Base-by-base conservation (phyloP, 1,140 invertebrate genomes). In the Ectropis grisescens region DNA sequence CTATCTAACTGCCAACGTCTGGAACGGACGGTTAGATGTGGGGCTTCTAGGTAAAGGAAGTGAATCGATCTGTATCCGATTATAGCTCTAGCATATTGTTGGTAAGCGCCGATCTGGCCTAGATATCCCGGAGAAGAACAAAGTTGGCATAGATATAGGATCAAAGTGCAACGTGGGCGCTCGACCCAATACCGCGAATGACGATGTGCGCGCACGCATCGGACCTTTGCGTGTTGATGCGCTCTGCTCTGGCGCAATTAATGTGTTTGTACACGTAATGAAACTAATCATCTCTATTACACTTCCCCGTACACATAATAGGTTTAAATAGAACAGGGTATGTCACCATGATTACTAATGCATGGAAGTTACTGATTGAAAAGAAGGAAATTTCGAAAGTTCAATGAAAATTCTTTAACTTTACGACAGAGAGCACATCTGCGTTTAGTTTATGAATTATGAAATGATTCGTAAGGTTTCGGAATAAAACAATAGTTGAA, bases 121-220 rank as follows among this genome's bases (percentile, higher is more conserved):
- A 75, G 62, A 78, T 75, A 65, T 45, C 64, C 65, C 65, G 69
- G 61, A 61, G 62, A 58, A 67, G 62, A 70, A 70, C 65, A 68
- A 62, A 72, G 62, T 76, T 81, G 76, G 76, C 76, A 81, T 81
- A 66, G 72, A 76, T 67, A 55, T 64, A 50, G 60, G 72, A 78
- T 74, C 76, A 78, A 78, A 81, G 72, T 76, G 69, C 70, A 53
- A 67, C 64, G 72, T 76, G 65, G 76, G 72, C 76, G 70, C 55
- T 50, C 62, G 75, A 72, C 72, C 72, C 55, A 75, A 80, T 78
- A 80, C 75, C 71, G 54, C 57, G 48, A 54, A 41, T 58, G 47
- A 52, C 62, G 49, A 48, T 62, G 59, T 38, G 48, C 44, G 51
- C 57, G 64, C 59, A 51, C 54, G 58, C 60, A 54, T 44, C 56